A percentile compares a stretch with the other conserved stretches of the same genome.
Conservation (phyloP, 2,797 vertebrate species). For the Echeneis naucrates region DNA sequence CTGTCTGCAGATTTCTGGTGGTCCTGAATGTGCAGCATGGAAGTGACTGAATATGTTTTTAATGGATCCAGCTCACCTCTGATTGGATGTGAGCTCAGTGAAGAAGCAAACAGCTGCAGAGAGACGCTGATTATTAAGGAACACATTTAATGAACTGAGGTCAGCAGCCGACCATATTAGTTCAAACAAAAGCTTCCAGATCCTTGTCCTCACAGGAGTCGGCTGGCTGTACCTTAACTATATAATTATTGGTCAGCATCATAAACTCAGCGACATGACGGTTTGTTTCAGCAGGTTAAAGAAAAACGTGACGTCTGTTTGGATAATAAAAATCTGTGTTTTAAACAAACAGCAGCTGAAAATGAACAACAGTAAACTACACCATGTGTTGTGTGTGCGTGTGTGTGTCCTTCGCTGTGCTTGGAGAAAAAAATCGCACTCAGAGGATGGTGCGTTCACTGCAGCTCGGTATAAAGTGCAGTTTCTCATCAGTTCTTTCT, state of each 20-base stretch:
- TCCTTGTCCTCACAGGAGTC: background rate
- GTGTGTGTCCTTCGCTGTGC: too few relatives aligned
- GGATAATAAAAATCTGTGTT: too few relatives aligned
- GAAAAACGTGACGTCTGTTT: too few relatives aligned
- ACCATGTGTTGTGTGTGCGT: too few relatives aligned
- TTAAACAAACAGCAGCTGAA: too few relatives aligned
- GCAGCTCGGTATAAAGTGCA: background rate
- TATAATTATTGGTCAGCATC: too few relatives aligned
- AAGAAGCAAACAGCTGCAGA: background rate
- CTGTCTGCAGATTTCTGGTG: background rate
- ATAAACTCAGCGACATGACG: too few relatives aligned
- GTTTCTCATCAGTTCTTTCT: background rate
- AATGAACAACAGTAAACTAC: too few relatives aligned
- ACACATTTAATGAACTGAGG: slow-evolving; percentile 28
- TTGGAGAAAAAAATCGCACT: background rate
- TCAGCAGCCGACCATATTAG: too few relatives aligned
- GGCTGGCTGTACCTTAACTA: too few relatives aligned
- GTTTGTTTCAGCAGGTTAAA: too few relatives aligned
- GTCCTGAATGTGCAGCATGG: background rate
- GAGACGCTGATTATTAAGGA: slow-evolving; percentile 8
- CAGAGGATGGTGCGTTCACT: background rate
- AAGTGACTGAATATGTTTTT: slow-evolving; percentile 48
- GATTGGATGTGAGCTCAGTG: slow-evolving; percentile 8
- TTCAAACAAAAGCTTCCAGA: background rate
- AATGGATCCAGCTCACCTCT: slow-evolving; percentile 30